phyloP scores from a whole-genome alignment of 2,888 invertebrate species.

The Podabrus alpinus region DNA sequence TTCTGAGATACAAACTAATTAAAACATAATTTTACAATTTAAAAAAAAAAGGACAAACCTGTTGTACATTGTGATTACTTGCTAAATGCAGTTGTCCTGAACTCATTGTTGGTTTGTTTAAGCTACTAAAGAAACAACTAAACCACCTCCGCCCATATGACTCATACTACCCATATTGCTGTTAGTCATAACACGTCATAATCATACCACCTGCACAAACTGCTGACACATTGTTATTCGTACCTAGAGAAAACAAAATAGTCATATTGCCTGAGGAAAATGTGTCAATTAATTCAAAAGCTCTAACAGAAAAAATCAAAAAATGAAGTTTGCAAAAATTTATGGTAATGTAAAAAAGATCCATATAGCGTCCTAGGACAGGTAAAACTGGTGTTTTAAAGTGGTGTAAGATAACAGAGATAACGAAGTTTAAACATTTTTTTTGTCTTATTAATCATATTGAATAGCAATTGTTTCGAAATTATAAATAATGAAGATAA shows the following conservation, averaged over 20 bases:
- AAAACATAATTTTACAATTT: neutral
- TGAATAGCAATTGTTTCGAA: too few relatives aligned
- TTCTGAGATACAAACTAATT: slow-evolving; percentile 53
- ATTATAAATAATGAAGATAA: too few relatives aligned
- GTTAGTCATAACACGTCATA: slow-evolving; percentile 81
- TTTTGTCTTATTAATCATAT: too few relatives aligned
- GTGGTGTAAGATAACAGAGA: too few relatives aligned
- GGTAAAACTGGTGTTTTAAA: too few relatives aligned
- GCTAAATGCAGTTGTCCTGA: slow-evolving; percentile 57
- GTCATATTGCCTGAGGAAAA: neutral
- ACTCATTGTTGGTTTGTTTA: slow-evolving; percentile 75
- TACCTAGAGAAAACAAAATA: slow-evolving; percentile 56
- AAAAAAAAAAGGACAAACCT: slow-evolving; percentile 46
- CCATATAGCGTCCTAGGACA: too few relatives aligned
- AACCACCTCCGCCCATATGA: slow-evolving; percentile 74
- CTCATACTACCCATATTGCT: slow-evolving; percentile 72
- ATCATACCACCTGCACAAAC: slow-evolving; percentile 66
- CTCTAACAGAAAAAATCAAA: neutral
- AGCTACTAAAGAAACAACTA: slow-evolving; percentile 74
- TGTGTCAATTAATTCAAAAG: neutral
- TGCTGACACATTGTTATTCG: slow-evolving; percentile 68
- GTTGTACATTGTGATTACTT: slow-evolving; percentile 54
- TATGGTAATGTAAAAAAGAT: too few relatives aligned
- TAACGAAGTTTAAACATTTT: too few relatives aligned
- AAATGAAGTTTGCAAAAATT: neutral